phyloP scores from a whole-genome alignment of 2,888 invertebrate species.

The Drosophila histrio region DNA sequence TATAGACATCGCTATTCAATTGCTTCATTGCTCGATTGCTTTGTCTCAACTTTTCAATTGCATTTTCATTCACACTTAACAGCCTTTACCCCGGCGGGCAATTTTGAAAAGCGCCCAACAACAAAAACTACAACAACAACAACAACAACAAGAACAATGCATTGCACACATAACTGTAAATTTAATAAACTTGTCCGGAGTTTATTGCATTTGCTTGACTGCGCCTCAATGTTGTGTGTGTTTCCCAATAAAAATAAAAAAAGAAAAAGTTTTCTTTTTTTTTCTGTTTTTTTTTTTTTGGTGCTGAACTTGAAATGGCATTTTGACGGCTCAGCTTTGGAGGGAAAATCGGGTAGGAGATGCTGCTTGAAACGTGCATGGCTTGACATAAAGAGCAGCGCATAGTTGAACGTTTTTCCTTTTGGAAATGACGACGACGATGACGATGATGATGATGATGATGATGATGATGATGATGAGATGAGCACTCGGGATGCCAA shows the following conservation, averaged over 20 bases:
- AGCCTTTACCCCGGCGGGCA: constrained; percentile 44
- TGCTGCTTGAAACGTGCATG: constrained; percentile 28
- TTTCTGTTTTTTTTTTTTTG: constrained; percentile 15
- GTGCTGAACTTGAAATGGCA: constrained; percentile 67
- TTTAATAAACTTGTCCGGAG: constrained; percentile 71
- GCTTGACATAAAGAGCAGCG: constrained; percentile 14
- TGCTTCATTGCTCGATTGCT: constrained; percentile 48
- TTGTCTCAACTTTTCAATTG: constrained; percentile 60
- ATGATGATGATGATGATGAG: constrained; percentile 13
- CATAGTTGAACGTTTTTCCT: constrained; percentile 47
- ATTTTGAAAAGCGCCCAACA: constrained; percentile 34
- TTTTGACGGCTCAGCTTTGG: constrained; percentile 42
- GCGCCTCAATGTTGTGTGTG: constrained; percentile 28
- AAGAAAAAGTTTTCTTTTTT: constrained; percentile 5
- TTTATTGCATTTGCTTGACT: constrained; percentile 72
- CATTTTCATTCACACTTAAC: constrained; percentile 48
- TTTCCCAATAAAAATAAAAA: constrained; percentile 15
- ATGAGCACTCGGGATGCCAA: constrained; percentile 59
- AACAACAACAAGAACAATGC: constrained; percentile 18
- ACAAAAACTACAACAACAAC: not conserved
- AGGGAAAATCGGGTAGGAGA: not conserved
- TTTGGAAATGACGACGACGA: constrained; percentile 12
- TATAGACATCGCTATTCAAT: constrained; percentile 25
- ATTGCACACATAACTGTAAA: constrained; percentile 64
- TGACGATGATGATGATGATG: not conserved